Conservation (phyloP, 1,140 invertebrate species). For the Drosophila mayri region DNA sequence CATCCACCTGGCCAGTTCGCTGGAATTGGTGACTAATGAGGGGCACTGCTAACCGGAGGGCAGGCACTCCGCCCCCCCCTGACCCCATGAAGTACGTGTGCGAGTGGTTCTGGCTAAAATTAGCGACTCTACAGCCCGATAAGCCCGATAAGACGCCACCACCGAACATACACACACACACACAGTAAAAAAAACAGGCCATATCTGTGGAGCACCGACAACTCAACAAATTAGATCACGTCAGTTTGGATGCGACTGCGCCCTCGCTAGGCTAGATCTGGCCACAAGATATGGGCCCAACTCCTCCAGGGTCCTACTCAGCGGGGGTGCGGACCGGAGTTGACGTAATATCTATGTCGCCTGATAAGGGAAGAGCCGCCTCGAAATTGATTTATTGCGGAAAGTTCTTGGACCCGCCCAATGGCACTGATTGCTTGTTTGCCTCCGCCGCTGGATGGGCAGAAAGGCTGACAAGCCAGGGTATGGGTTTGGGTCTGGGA, state of each 20-base stretch:
- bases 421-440: conserved; percentile 12
- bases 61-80: not conserved
- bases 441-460: not conserved
- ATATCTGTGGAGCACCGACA: conserved; percentile 31
- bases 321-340: not conserved
- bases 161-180: not conserved
- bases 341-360: conserved; percentile 30
- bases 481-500: not conserved
- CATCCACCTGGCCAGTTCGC: conserved; percentile 1
- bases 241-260: conserved; percentile 28
- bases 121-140: conserved; percentile 39
- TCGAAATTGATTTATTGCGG: conserved; percentile 60
- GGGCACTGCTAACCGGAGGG: conserved; percentile 1
- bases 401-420: conserved; percentile 17
- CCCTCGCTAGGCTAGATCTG: not conserved
- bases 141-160: conserved; percentile 29
- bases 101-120: conserved; percentile 39
- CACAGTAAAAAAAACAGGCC: not conserved
- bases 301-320: not conserved
- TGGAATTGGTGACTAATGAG: conserved; percentile 7
- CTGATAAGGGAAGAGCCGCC: conserved; percentile 27
- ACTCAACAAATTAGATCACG: conserved; percentile 47
- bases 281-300: not conserved
- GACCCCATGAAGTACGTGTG: not conserved
- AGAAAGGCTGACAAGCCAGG: not conserved